Evolutionary conservation across 2,797 vertebrate genomes (phyloP), one percentile per base, ranked within the genome.

Genomic region (Botia kubotai): DNA sequence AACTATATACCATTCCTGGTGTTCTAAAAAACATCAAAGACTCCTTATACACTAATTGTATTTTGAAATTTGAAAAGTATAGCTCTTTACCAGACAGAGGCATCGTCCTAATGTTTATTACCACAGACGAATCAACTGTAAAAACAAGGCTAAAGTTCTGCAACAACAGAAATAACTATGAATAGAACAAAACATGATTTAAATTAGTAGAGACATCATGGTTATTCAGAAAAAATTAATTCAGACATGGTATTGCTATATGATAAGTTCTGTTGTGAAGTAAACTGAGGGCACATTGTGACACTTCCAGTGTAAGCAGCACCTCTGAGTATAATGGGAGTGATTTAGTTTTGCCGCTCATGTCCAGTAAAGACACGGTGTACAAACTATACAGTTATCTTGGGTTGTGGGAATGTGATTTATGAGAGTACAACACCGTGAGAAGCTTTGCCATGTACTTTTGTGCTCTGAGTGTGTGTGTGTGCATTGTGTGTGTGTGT

Each of bases 391-490:
- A 77, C 0, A 4, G 39, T 43, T 67, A 3, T 13, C 14, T 55
- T 76, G 52, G 6, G 19, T 77, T 1, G 39, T 46, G 75, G 21
- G 21, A 77, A 77, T 8, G 21, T 77, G 52, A 76, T 66, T 33
- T 65, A 66, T 55, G 2, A 12, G 4, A 39, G 19, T 55, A 23
- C 48, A 66, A 33, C 26, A 53, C 6, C 36, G 29, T 53, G 4
- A 3, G 29, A 14, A 39, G 63, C 29, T 39, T 66, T 66, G 23
- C 23, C 1, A 5, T 62, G 58, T 62, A 62, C 23, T 13, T 29
- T 62, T 62, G 58, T 29, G 58, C 23, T 26, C 58, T 65, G 62
- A 17, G 62, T 65, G 29, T 6, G 8, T 65, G 8, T 65, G 2
- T 60, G 5, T 19, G 16, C 16, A 46, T 55, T 57, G 52, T 57